These are phyloP conservation scores for Leptinotarsa peninsularis DNA, from an alignment of 2,888 invertebrate genomes.

Conservation along the genomic window DNA sequence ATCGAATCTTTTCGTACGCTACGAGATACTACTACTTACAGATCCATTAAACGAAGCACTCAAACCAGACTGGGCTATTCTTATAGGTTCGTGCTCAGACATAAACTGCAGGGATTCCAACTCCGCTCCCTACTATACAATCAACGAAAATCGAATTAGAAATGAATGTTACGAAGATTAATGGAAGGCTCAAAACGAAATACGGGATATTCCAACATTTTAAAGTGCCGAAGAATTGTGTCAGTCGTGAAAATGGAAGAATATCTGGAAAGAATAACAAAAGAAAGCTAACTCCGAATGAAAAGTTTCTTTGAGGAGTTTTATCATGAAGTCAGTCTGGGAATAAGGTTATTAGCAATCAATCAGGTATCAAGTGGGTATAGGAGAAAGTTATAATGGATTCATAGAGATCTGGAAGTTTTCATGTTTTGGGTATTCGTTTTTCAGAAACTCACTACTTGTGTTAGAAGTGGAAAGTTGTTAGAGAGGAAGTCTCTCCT, in stretches of 20 bases:
- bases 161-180: slow-evolving; percentile 57
- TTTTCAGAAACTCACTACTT: no score
- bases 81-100: slow-evolving; percentile 62
- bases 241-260: slow-evolving; percentile 7
- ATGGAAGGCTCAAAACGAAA: slow-evolving; percentile 52
- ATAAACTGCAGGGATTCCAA: slow-evolving; percentile 60
- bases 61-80: slow-evolving; percentile 46
- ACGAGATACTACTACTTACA: slow-evolving; percentile 29
- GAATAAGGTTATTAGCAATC: neutral
- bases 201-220: slow-evolving; percentile 29
- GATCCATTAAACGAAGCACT: slow-evolving; percentile 44
- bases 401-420: no score
- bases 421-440: no score
- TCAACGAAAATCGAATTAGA: slow-evolving; percentile 56
- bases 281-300: neutral
- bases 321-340: neutral
- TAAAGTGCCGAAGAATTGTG: slow-evolving; percentile 2
- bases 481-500: no score
- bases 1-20: neutral
- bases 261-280: neutral
- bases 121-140: slow-evolving; percentile 43
- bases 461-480: no score
- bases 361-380: neutral
- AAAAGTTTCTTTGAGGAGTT: neutral
- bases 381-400: neutral